phyloP scores from a whole-genome alignment of 1,140 invertebrate species.

The Linepithema humile region DNA sequence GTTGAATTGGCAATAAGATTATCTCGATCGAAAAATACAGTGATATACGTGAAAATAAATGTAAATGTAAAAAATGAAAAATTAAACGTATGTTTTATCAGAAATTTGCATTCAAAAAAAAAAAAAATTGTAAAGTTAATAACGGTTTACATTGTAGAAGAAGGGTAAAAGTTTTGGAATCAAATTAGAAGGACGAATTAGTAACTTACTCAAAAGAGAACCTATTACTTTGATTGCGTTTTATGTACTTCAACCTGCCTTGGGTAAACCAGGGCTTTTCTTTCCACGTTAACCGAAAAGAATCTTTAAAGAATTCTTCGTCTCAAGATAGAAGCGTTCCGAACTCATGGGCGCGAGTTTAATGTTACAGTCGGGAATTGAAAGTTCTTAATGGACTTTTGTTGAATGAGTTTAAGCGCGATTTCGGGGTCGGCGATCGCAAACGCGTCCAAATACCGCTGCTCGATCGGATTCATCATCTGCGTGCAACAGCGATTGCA shows the following conservation, averaged over 20 bases:
- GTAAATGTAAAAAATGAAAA: neutral
- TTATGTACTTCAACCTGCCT: neutral
- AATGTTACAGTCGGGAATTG: constrained; percentile 49
- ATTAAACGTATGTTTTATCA: neutral
- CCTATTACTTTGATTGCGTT: neutral
- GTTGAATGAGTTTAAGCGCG: constrained; percentile 44
- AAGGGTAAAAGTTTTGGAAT: neutral
- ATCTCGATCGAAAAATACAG: neutral
- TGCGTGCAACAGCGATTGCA: neutral
- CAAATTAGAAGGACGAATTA: neutral
- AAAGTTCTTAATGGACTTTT: constrained; percentile 52
- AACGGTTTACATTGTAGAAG: neutral
- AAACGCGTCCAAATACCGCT: constrained; percentile 13
- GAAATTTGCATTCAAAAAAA: neutral
- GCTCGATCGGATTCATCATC: constrained; percentile 1
- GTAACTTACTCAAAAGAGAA: neutral
- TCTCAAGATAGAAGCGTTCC: constrained; percentile 38
- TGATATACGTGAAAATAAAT: neutral
- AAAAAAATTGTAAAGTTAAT: neutral
- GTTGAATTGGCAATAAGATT: neutral
- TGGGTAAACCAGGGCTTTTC: neutral
- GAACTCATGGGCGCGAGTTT: constrained; percentile 23
- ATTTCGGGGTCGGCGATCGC: constrained; percentile 35
- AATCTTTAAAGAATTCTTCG: constrained; percentile 30
- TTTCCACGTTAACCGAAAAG: constrained; percentile 4